These are phyloP conservation scores for Otocyon megalotis DNA, from an alignment of 2,113 vertebrate genomes.

Conservation along the genomic window DNA sequence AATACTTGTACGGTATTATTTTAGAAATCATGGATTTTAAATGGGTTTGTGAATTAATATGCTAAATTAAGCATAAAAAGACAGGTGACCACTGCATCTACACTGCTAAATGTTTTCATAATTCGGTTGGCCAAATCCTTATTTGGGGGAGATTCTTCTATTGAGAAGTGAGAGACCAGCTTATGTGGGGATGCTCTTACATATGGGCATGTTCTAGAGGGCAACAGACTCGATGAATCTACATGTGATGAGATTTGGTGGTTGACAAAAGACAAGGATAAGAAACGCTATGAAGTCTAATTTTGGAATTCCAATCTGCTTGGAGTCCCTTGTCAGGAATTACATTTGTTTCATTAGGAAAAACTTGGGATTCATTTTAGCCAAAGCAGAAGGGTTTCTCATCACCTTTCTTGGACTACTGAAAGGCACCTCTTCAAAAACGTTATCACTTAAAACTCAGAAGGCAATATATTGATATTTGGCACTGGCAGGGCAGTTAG, in stretches of 20 bases:
- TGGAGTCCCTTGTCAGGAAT: background rate
- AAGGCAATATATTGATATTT: background rate
- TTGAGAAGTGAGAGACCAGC: background rate
- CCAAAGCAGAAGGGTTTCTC: background rate
- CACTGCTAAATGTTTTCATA: slow-evolving; percentile 17
- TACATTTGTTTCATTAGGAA: background rate
- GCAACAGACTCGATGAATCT: background rate
- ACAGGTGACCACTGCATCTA: background rate
- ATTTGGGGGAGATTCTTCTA: background rate
- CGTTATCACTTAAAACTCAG: slow-evolving; percentile 33
- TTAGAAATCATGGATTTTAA: slow-evolving; percentile 1
- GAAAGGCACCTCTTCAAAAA: background rate
- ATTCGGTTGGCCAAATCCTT: background rate
- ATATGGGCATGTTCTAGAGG: background rate
- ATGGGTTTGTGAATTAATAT: background rate
- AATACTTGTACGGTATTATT: background rate
- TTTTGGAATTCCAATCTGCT: background rate
- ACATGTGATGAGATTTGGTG: background rate
- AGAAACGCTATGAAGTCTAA: background rate
- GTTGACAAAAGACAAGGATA: background rate
- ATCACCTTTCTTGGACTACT: background rate
- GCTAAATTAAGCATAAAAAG: slow-evolving; percentile 37
- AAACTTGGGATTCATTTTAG: background rate
- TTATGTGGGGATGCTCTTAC: background rate
- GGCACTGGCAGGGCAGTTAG: background rate